Evolutionary conservation across 2,797 vertebrate species (phyloP).

Genomic region (Characodon lateralis): DNA sequence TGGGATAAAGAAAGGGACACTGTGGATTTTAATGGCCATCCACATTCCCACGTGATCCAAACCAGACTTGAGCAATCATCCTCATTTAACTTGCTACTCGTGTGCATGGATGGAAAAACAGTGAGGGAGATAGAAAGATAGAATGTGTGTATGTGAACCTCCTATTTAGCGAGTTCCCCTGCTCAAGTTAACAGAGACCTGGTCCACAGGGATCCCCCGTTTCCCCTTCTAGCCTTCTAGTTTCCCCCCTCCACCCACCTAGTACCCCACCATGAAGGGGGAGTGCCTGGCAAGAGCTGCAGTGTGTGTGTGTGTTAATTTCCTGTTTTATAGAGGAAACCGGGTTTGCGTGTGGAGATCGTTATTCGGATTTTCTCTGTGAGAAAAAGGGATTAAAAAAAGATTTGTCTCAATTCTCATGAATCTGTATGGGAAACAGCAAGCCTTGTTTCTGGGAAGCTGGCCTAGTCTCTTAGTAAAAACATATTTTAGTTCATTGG

Average conservation of each 20-base stretch:
- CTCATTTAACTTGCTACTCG: conserved; percentile 49
- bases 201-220: conserved; percentile 71
- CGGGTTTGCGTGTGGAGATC: conserved; percentile 72
- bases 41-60: conserved; percentile 66
- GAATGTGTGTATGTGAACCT: conserved; percentile 71
- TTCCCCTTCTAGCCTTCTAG: conserved; percentile 48
- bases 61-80: conserved; percentile 68
- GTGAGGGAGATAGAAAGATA: conserved; percentile 60
- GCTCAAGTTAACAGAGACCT: conserved; percentile 74
- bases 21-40: conserved; percentile 36
- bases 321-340: conserved; percentile 80
- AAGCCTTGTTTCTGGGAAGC: conserved; percentile 70
- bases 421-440: conserved; percentile 78
- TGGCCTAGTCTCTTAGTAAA: conserved; percentile 43
- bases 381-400: conserved; percentile 69
- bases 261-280: conserved; percentile 62
- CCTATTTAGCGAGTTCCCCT: conserved; percentile 68
- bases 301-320: conserved; percentile 61
- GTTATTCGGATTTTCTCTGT: conserved; percentile 69
- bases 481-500: conserved; percentile 44
- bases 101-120: conserved; percentile 55
- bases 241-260: conserved; percentile 39
- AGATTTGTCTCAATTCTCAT: conserved; percentile 77
- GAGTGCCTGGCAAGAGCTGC: conserved; percentile 62
- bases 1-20: conserved; percentile 34